Evolutionary conservation across 2,113 vertebrate genomes (phyloP), one percentile per base, ranked within the genome.

Genomic region (Perognathus longimembris): DNA sequence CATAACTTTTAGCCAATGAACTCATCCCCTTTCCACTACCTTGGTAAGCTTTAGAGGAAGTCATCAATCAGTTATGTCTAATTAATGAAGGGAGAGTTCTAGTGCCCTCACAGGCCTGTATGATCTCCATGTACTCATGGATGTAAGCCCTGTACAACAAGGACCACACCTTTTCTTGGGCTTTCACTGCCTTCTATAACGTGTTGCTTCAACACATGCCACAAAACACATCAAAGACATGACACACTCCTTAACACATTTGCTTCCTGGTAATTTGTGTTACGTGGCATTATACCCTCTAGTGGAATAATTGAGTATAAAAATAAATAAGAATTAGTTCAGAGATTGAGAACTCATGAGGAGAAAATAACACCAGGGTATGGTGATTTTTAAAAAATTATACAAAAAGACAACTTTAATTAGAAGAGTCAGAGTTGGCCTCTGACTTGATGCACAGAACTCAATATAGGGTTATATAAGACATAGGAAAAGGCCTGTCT

Each of bases 281-380:
- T 84, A 76, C 66, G 63, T 84, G 81, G 30, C 24, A 80, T 79
- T 79, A 64, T 86, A 73, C n/a, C 40, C 66, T 50, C 38, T 73
- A 80, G 75, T 66, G 57, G 57, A 86, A 92, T 79, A 86, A 64
- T 24, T 10, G 8, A 71, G n/a, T 54, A 80, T 28, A 86, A 92
- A 70, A 92, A 63, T 91, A 20, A 80, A 40, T 64, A 59, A 79
- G 59, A 50, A 86, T 85, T 86, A 73, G 80, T 86, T 54, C 75
- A 59, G 15, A 91, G 17, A 77, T 45, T 30, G 15, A 69, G 59
- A 57, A 91, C 75, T 38, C 14, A 21, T n/a, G 40, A n/a, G 66
- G 10, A 83, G 67, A 36, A 69, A 61, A 77, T 30, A 84, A 36
- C 30, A 73, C 45, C 45, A 77, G 17, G 21, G 50, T 77, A 77